Evolutionary conservation across 2,888 invertebrate genomes (phyloP).

Genomic region (Oligia strigilis): DNA sequence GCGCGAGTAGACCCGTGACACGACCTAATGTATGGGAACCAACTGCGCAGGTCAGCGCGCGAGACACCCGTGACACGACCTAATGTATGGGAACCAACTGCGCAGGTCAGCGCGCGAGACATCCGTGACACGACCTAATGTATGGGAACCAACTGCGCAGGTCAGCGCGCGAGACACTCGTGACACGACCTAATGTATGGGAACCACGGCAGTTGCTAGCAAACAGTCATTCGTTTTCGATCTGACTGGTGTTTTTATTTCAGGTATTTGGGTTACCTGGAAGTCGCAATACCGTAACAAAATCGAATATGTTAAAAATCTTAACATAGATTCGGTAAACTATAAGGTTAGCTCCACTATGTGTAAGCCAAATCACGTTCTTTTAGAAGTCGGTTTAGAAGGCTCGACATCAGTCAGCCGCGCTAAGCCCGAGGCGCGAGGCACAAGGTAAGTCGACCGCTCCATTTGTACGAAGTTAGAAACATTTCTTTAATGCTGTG

Average conservation of each 20-base stretch:
- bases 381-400: conserved; percentile 15
- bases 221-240: not conserved
- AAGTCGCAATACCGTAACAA: not conserved
- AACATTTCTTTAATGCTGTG: conserved; percentile 34
- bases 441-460: conserved; percentile 33
- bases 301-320: not conserved
- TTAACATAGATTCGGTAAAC: not conserved
- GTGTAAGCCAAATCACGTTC: conserved; percentile 16
- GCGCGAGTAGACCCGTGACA: too few relatives aligned
- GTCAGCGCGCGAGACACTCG: not conserved
- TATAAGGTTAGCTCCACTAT: not conserved
- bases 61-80: too few relatives aligned
- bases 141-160: not conserved
- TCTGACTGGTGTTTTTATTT: not conserved
- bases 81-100: not conserved
- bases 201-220: not conserved
- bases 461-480: conserved; percentile 36
- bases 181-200: not conserved
- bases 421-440: not conserved
- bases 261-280: not conserved
- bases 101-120: not conserved
- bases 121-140: not conserved
- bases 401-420: conserved; percentile 4
- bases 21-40: not conserved
- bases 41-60: not conserved